Percentiles rank a stretch among this genome's conserved stretches.
These are phyloP conservation scores for Anguilla japonica DNA, from an alignment of 2,113 vertebrate species.

Conservation along the genomic window DNA sequence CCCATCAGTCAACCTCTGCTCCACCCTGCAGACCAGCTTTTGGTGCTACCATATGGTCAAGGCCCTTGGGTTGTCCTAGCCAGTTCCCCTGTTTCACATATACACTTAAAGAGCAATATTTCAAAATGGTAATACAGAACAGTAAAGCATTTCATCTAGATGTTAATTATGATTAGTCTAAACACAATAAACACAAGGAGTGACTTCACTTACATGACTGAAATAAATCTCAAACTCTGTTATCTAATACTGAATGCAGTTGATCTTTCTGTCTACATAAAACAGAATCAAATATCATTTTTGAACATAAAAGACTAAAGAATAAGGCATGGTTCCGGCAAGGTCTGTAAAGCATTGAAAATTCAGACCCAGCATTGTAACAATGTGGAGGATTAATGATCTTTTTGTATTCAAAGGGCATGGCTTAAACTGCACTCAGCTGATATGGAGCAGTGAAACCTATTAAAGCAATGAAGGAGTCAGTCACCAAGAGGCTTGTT, in stretches of 20 bases:
- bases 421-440: constrained; percentile 53
- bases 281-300: neutral
- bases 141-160: neutral
- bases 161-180: neutral
- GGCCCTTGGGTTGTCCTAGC: neutral
- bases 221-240: neutral
- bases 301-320: neutral
- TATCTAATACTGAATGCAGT: neutral
- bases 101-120: neutral
- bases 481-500: constrained; percentile 43
- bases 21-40: neutral
- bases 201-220: neutral
- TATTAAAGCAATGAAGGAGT: constrained; percentile 56
- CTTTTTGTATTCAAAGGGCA: constrained; percentile 60
- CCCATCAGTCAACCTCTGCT: too few species aligned
- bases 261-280: neutral
- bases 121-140: neutral
- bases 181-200: neutral
- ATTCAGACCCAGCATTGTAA: constrained; percentile 37
- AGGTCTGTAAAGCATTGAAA: constrained; percentile 13
- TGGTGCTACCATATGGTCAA: neutral
- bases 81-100: neutral
- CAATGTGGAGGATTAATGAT: constrained; percentile 58
- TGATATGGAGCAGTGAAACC: constrained; percentile 52
- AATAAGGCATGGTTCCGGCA: neutral